A percentile compares a stretch with the other conserved stretches of the same genome.
These are phyloP conservation scores for Sterna hirundo DNA, from an alignment of 2,113 vertebrate genomes.

Conservation along the genomic window DNA sequence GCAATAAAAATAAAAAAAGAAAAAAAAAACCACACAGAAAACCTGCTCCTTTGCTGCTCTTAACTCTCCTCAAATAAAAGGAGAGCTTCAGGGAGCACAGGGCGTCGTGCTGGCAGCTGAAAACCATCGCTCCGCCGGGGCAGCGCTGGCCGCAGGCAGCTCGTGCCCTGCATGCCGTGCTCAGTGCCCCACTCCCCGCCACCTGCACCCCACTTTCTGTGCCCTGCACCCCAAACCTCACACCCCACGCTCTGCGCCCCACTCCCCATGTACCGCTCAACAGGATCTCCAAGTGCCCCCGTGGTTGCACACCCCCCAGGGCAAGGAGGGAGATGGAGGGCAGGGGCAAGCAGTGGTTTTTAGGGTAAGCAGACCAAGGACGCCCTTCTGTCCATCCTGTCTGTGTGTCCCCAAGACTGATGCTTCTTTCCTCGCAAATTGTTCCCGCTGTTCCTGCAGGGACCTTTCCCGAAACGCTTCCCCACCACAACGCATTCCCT, in stretches of 20 bases:
- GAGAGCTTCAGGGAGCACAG: neutral
- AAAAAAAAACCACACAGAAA: neutral
- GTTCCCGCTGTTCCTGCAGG: neutral
- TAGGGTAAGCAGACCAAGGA: neutral
- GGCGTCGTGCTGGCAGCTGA: neutral
- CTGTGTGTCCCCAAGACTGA: fast-evolving
- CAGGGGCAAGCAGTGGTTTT: neutral
- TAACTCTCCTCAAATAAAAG: neutral
- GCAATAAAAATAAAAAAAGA: neutral
- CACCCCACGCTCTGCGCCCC: neutral
- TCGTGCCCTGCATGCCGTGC: neutral
- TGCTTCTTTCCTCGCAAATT: neutral
- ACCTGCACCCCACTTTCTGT: neutral
- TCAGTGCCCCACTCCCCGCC: fast-evolving
- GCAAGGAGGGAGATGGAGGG: neutral
- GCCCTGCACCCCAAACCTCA: neutral
- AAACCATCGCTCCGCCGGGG: neutral
- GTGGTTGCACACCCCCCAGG: fast-evolving
- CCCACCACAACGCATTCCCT: neutral
- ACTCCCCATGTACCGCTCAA: neutral
- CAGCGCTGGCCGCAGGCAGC: neutral
- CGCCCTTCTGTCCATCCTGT: fast-evolving
- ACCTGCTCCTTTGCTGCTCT: neutral
- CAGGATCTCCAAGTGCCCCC: neutral
- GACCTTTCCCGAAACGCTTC: neutral